These are phyloP conservation scores for Lepus townsendii DNA, from an alignment of 2,797 vertebrate species.

Conservation along the genomic window DNA sequence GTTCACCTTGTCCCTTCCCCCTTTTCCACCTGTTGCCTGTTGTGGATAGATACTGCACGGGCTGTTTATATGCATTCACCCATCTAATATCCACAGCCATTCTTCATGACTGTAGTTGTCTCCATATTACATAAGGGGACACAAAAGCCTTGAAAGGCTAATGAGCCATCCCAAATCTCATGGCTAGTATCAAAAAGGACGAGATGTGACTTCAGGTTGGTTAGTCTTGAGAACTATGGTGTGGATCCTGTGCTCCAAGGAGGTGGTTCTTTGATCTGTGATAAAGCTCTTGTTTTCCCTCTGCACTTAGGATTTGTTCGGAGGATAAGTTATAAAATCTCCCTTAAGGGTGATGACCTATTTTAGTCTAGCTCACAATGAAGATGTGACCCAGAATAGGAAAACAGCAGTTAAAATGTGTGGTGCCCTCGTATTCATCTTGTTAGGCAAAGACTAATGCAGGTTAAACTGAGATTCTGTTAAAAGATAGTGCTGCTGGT, in stretches of 20 bases:
- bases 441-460: neutral
- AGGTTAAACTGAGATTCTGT: neutral
- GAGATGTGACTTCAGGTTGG: neutral
- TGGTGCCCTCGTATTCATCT: neutral
- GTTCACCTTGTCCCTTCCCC: neutral
- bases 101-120: neutral
- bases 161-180: rapidly evolving
- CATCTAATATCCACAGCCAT: rapidly evolving
- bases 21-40: neutral
- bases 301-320: neutral
- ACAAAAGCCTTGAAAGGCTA: neutral
- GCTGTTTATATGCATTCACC: rapidly evolving
- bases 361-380: neutral
- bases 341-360: neutral
- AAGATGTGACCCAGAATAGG: neutral
- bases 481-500: neutral
- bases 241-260: too few species aligned
- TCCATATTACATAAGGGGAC: neutral
- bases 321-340: neutral
- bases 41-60: rapidly evolving
- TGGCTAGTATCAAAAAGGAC: neutral
- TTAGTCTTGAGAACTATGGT: neutral
- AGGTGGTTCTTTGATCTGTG: neutral
- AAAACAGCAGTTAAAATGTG: neutral
- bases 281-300: neutral